These are phyloP conservation scores for Tyrannus savana DNA, from an alignment of 2,113 vertebrate species.

Conservation along the genomic window DNA sequence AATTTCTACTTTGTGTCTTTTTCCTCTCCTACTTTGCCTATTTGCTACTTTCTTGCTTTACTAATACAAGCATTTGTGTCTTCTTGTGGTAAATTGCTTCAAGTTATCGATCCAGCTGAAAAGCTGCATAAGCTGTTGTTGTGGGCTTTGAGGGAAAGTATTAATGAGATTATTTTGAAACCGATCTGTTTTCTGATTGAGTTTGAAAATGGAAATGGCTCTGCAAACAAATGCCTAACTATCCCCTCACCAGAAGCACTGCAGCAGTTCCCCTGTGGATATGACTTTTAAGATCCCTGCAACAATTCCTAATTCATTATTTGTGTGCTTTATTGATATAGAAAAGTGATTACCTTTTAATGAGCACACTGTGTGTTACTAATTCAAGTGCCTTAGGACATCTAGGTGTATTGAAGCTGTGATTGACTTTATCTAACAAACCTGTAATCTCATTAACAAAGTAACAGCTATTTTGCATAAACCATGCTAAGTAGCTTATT, in stretches of 20 bases:
- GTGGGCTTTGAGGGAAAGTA: neutral
- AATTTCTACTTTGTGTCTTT: neutral
- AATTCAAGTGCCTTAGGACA: constrained; percentile 26
- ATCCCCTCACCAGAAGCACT: neutral
- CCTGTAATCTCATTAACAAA: constrained; percentile 21
- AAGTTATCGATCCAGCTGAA: neutral
- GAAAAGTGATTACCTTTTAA: constrained; percentile 25
- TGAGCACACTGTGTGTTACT: neutral
- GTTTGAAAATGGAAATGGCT: neutral
- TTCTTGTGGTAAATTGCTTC: neutral
- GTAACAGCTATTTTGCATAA: constrained; percentile 41
- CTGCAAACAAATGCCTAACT: neutral
- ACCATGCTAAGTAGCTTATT: neutral
- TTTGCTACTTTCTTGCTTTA: neutral
- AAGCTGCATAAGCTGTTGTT: neutral
- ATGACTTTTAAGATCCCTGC: neutral
- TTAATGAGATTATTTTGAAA: neutral
- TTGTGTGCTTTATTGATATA: neutral
- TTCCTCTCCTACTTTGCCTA: neutral
- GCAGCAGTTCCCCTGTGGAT: neutral
- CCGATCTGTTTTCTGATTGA: neutral
- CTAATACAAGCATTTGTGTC: neutral
- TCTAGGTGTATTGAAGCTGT: neutral
- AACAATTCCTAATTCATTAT: neutral
- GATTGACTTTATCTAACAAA: constrained; percentile 12